These are phyloP conservation scores for Falco biarmicus DNA, from an alignment of 2,797 vertebrate genomes.

Conservation along the genomic window DNA sequence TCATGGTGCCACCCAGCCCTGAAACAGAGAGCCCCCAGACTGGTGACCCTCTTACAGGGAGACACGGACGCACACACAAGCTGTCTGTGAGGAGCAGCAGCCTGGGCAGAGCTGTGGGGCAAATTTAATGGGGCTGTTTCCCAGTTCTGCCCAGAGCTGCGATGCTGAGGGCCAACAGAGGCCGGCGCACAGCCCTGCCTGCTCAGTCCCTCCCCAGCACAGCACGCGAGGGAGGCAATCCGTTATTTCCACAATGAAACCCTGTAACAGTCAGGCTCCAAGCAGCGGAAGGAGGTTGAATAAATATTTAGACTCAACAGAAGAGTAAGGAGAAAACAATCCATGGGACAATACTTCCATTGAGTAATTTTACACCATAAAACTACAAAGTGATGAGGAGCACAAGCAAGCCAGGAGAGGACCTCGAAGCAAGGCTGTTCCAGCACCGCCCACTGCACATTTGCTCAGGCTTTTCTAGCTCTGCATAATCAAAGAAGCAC, in stretches of 20 bases:
- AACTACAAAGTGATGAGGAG: not conserved
- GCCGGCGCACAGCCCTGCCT: not conserved
- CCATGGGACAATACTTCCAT: not conserved
- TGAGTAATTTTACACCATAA: not conserved
- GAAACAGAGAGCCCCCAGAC: not conserved
- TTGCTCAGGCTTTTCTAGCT: not conserved
- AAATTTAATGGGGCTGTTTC: accelerated
- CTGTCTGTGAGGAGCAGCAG: not conserved
- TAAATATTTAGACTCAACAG: not conserved
- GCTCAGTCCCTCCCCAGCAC: not conserved
- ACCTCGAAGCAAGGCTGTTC: not conserved
- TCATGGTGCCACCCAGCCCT: not conserved
- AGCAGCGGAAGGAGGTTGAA: not conserved
- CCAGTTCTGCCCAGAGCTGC: not conserved
- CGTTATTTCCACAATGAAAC: not conserved
- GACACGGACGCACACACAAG: too few relatives aligned
- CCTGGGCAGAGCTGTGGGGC: not conserved
- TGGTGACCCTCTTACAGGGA: not conserved
- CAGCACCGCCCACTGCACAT: not conserved
- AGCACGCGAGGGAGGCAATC: not conserved
- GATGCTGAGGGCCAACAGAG: too few relatives aligned
- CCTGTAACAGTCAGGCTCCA: accelerated
- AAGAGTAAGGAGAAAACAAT: not conserved
- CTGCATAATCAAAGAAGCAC: conserved; percentile 37
- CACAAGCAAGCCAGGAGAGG: not conserved